Evolutionary conservation across 2,888 invertebrate species (phyloP).

Genomic region (Tromatobia lineatoria): DNA sequence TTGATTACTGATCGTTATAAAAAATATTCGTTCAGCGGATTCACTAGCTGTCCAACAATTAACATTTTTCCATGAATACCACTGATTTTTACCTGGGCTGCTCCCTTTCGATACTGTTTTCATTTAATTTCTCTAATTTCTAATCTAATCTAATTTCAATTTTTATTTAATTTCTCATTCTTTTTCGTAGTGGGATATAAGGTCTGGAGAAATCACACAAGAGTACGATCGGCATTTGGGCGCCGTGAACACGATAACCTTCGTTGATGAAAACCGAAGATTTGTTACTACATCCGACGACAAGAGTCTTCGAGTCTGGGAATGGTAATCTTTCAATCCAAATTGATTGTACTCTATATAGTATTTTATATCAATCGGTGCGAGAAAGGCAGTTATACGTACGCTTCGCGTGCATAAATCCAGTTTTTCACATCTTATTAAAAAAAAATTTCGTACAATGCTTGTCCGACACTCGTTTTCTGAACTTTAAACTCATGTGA

Average conservation of each 20-base stretch:
- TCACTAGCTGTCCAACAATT: not conserved
- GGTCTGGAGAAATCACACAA: slow-evolving; percentile 97
- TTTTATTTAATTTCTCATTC: slow-evolving; percentile 21
- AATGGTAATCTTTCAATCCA: slow-evolving; percentile 89
- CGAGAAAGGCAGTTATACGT: too few species aligned
- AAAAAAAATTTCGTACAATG: too few species aligned
- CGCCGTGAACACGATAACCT: slow-evolving; percentile 99
- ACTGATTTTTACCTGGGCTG: too few species aligned
- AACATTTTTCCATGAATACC: too few species aligned
- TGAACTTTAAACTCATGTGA: too few species aligned
- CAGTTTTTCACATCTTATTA: too few species aligned
- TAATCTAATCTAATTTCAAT: too few species aligned
- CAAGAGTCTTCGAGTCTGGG: slow-evolving; percentile 99
- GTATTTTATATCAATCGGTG: too few species aligned
- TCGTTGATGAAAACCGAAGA: slow-evolving; percentile 98
- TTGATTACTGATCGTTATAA: too few species aligned
- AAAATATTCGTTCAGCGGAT: not conserved
- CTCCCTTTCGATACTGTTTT: not conserved
- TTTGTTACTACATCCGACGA: slow-evolving; percentile 99
- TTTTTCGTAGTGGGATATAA: slow-evolving; percentile 94
- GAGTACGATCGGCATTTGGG: slow-evolving; percentile 99
- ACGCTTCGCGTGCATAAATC: too few species aligned
- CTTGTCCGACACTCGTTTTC: too few species aligned
- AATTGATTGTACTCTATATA: not conserved
- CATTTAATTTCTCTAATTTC: too few species aligned